Evolutionary conservation across 1,140 invertebrate genomes (phyloP), one percentile per base, ranked within the genome.

Genomic region (Maniola jurtina): DNA sequence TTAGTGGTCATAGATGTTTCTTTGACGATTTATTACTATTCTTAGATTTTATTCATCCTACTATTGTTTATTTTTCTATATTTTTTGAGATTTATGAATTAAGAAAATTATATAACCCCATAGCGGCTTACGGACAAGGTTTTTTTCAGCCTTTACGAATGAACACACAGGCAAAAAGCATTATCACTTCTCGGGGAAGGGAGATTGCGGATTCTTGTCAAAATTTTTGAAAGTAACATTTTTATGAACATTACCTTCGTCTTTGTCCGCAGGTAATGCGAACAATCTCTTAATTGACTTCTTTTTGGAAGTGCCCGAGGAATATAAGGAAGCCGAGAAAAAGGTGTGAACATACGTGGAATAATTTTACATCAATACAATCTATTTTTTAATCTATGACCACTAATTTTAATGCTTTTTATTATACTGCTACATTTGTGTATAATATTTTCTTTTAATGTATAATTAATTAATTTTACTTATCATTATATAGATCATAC

Each of bases 241-340:
- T 45, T 45, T n/a, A 45, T 13, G 9, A 45, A 45, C 42, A 45
- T 55, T 55, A 13, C 52, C 52, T 34, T 55, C 33, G 33, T 55
- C 33, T 66, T 87, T 88, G 80, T 86, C 91, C 89, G 58, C 85
- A 92, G 93, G 90, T 71, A 93, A 94, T 74, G 88, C 92, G 75
- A 91, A 94, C 59, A 92, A 94, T 64, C 91, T 99, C 38, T 94
- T 98, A 92, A 92, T 94, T 0, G 98, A 99, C 89, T 98, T 98
- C 86, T 99, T 99, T 89, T 84, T 99, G 81, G 97, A 98, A 61
- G 90, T 75, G 38, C 79, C 83, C 40, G 79, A 73, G 25, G 72
- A 64, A 57, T 61, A 60, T 16, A 71, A 72, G 66, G 52, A 68
- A 52, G 59, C 64, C 67, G 62, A 58, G 36, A 71, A 72, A 68